These are phyloP conservation scores for Margarornis squamiger DNA, from an alignment of 2,797 vertebrate genomes.

Conservation along the genomic window DNA sequence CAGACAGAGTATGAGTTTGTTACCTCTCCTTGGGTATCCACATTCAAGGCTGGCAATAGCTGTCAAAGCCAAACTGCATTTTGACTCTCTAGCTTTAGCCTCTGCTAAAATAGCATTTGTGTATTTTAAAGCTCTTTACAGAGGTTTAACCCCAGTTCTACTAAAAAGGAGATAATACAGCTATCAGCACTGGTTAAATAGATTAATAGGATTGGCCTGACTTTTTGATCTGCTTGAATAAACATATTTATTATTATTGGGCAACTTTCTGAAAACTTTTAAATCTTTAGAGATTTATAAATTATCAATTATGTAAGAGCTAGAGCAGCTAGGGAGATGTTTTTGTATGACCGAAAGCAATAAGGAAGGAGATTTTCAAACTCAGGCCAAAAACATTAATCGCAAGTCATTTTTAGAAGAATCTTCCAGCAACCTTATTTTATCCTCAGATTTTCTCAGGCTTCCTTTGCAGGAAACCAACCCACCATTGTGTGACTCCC, in stretches of 20 bases:
- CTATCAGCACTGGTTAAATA: not conserved
- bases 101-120: not conserved
- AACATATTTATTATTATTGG: constrained; percentile 25
- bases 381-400: not conserved
- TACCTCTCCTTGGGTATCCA: not conserved
- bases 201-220: not conserved
- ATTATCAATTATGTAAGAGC: constrained; percentile 17
- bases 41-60: not conserved
- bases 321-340: not conserved
- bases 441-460: constrained; percentile 22
- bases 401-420: not conserved
- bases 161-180: not conserved
- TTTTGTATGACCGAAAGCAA: not conserved
- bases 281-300: not conserved
- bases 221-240: constrained; percentile 29
- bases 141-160: not conserved
- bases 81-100: not conserved
- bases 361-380: not conserved
- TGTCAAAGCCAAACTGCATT: not conserved
- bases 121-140: constrained; percentile 14
- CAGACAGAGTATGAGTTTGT: not conserved
- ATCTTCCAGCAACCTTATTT: not conserved
- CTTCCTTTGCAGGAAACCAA: not conserved
- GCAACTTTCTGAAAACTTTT: not conserved
- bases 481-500: not conserved